phyloP scores from a whole-genome alignment of 2,888 invertebrate species.

The Ecliptopera silaceata region DNA sequence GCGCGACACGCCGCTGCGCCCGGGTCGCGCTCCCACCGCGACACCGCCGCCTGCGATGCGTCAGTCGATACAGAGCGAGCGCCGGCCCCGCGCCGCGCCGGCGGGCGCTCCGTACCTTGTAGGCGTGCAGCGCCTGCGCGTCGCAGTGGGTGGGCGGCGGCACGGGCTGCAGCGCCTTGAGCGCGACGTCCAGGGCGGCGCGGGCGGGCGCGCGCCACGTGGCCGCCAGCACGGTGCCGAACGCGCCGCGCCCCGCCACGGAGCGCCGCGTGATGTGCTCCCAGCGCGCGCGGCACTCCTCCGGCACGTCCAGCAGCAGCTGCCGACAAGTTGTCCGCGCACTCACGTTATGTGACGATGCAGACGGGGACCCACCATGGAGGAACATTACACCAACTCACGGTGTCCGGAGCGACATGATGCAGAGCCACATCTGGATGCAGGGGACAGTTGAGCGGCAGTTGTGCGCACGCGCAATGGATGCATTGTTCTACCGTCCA shows the following conservation, averaged over 20 bases:
- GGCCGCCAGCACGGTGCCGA: slow-evolving; percentile 97
- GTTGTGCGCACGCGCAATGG: slow-evolving; percentile 89
- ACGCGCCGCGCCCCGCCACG: slow-evolving; percentile 96
- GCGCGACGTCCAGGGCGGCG: slow-evolving; percentile 83
- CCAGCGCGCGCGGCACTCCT: slow-evolving; percentile 90
- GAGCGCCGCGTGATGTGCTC: slow-evolving; percentile 90
- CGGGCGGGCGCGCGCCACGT: slow-evolving; percentile 75
- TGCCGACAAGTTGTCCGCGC: slow-evolving; percentile 43
- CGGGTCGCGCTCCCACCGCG: slow-evolving; percentile 97
- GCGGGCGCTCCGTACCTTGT: no score
- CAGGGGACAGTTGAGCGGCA: slow-evolving; percentile 86
- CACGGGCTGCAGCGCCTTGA: slow-evolving; percentile 98
- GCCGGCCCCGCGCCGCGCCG: no score
- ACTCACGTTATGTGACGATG: background rate
- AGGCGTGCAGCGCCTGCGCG: slow-evolving; percentile 57
- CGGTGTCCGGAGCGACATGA: slow-evolving; percentile 96
- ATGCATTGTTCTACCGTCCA: slow-evolving; percentile 99
- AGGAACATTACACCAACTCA: slow-evolving; percentile 58
- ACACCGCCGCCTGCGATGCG: slow-evolving; percentile 84
- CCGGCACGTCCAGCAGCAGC: slow-evolving; percentile 94
- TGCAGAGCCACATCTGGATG: slow-evolving; percentile 90
- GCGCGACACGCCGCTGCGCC: slow-evolving; percentile 96
- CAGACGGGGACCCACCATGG: no score
- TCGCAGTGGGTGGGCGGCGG: slow-evolving; percentile 85
- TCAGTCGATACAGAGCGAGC: background rate